Evolutionary conservation across 2,113 vertebrate species (phyloP).

Genomic region (Catagonus wagneri): DNA sequence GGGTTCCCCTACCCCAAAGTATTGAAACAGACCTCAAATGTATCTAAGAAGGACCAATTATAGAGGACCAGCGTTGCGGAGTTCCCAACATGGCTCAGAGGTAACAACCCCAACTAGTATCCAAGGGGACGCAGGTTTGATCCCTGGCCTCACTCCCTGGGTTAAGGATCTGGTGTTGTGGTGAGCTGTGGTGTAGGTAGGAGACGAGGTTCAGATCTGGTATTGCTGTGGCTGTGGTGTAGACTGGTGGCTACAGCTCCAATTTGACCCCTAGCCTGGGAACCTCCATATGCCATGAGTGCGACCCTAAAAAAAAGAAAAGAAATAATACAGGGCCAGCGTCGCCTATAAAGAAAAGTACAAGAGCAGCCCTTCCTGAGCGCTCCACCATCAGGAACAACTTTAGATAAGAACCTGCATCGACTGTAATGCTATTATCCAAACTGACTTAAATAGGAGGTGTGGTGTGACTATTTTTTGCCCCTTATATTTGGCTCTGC

Average conservation of each 20-base stretch:
- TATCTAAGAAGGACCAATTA: not conserved
- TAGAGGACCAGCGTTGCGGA: not conserved
- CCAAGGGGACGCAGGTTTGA: too few relatives aligned
- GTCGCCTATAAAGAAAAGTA: not conserved
- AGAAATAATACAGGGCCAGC: not conserved
- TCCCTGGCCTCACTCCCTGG: too few relatives aligned
- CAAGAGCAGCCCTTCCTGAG: not conserved
- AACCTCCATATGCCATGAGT: too few relatives aligned
- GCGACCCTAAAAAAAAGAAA: too few relatives aligned
- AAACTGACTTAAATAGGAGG: not conserved
- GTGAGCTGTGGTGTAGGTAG: too few relatives aligned
- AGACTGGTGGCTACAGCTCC: too few relatives aligned
- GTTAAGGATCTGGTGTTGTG: too few relatives aligned
- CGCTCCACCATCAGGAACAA: not conserved
- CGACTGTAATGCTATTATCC: not conserved
- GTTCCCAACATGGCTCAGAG: too few relatives aligned
- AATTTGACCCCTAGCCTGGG: too few relatives aligned
- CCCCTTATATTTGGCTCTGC: not conserved
- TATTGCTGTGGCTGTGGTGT: too few relatives aligned
- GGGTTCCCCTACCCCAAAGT: not conserved
- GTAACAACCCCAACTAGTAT: too few relatives aligned
- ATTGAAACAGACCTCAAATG: not conserved
- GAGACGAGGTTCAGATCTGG: too few relatives aligned
- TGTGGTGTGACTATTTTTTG: not conserved
- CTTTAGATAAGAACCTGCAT: not conserved